phyloP scores from a whole-genome alignment of 2,888 invertebrate species.

The Frankliniella fusca region DNA sequence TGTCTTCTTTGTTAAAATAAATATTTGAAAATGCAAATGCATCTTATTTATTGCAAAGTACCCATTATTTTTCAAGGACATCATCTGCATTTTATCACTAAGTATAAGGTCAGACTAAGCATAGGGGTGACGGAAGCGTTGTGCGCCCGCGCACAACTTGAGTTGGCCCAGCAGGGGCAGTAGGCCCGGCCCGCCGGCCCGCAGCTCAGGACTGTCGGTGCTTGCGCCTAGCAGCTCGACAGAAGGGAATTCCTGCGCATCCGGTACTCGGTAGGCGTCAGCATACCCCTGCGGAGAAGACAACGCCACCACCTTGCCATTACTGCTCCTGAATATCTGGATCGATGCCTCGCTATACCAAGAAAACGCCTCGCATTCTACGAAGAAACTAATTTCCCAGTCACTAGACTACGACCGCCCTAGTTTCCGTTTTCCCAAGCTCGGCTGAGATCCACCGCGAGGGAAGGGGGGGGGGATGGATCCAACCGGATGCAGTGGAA shows the following conservation, averaged over 20 bases:
- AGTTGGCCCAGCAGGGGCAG: background rate
- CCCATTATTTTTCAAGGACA: background rate
- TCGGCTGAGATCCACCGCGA: background rate
- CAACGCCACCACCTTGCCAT: background rate
- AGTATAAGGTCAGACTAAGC: background rate
- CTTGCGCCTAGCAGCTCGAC: constrained; percentile 35
- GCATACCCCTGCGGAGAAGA: constrained; percentile 55
- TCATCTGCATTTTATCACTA: background rate
- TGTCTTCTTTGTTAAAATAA: background rate
- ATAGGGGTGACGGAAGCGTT: background rate
- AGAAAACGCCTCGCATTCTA: no score
- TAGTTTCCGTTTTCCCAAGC: background rate
- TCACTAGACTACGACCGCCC: no score
- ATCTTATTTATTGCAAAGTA: background rate
- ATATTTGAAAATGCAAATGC: background rate
- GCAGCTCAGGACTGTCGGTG: no score
- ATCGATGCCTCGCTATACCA: no score
- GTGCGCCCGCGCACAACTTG: constrained; percentile 12
- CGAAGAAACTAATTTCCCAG: no score
- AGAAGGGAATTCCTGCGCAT: constrained; percentile 51
- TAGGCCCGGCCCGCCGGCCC: no score
- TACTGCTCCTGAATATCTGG: no score
- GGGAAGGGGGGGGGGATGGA: background rate
- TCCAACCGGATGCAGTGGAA: background rate
- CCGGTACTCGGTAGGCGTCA: constrained; percentile 68